Base-by-base conservation (phyloP, 2,888 invertebrate species). In the Hyposoter dolosus region DNA sequence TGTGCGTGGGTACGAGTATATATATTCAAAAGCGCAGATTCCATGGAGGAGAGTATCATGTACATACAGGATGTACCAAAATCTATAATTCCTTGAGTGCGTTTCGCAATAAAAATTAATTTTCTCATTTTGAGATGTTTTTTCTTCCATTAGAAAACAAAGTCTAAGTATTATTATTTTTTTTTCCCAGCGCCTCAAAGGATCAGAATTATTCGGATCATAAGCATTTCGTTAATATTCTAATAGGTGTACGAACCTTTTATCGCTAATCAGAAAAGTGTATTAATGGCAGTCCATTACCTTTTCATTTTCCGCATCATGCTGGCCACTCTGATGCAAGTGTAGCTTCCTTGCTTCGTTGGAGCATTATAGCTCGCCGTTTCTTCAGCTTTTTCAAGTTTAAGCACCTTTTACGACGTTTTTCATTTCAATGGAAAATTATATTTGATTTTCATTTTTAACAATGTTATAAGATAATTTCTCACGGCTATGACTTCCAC, bases 41-140 rank as follows among this genome's bases (percentile, higher is more conserved):
- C 77, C 28, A 66, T 65, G 23, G 60, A 71, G 19, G 35, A 66
- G 50, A 35, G 4, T 43, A 47, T 79, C n/a, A 12, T 74, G 23
- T 81, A 35, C 84, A 85, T 81, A 35, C 84, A 85, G 84, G 82
- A 65, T 69, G 60, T 72, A 60, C 28, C 84, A 85, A 85, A 84
- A 74, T n/a, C 19, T 7, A 65, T 40, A 4, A 60, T 43, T 32
- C 43, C n/a, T 60, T 35, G 7, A 45, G 47, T 45, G 40, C 28
- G 32, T 17, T 78, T 56, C n/a, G 43, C 47, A 68, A 56, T 32
- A 56, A 68, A 68, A 15, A 53, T 32, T 63, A 35, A 53, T 53
- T 71, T 50, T 28, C 19, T 66, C 23, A 15, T 53, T 53, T 35
- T 7, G 15, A 17, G n/a, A 32, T n/a, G 4, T 47, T 47, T 40